These are phyloP conservation scores for Phoebastria nigripes DNA, from an alignment of 2,797 vertebrate species.

Conservation along the genomic window DNA sequence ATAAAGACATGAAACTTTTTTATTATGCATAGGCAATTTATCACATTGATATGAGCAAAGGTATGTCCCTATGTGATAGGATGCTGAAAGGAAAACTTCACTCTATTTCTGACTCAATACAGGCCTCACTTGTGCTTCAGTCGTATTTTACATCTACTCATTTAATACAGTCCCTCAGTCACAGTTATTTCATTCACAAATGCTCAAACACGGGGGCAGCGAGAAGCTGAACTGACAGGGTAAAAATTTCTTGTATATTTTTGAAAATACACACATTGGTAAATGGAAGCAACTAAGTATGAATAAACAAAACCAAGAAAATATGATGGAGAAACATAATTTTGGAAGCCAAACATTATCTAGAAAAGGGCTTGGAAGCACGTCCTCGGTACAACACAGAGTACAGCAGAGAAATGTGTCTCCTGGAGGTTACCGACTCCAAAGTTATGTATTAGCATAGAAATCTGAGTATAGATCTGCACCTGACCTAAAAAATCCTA, in stretches of 20 bases:
- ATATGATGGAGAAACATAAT: neutral
- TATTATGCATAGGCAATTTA: neutral
- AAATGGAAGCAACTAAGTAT: neutral
- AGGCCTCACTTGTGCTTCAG: neutral
- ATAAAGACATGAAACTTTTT: neutral
- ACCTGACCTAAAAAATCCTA: neutral
- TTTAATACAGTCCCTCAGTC: neutral
- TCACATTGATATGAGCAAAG: neutral
- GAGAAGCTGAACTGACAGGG: neutral
- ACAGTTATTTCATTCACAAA: neutral
- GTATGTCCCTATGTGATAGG: neutral
- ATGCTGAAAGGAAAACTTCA: neutral
- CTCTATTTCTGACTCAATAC: neutral
- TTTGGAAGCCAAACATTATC: neutral
- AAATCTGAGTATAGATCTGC: neutral
- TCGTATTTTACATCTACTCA: neutral
- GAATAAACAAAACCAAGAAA: neutral
- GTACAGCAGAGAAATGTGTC: neutral
- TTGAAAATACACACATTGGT: neutral
- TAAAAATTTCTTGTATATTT: neutral
- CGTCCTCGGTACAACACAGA: rapidly evolving
- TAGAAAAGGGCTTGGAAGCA: neutral
- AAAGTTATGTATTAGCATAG: neutral
- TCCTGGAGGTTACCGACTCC: neutral
- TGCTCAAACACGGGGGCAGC: neutral